phyloP scores from a whole-genome alignment of 2,113 vertebrate species.

The Notothenia coriiceps region DNA sequence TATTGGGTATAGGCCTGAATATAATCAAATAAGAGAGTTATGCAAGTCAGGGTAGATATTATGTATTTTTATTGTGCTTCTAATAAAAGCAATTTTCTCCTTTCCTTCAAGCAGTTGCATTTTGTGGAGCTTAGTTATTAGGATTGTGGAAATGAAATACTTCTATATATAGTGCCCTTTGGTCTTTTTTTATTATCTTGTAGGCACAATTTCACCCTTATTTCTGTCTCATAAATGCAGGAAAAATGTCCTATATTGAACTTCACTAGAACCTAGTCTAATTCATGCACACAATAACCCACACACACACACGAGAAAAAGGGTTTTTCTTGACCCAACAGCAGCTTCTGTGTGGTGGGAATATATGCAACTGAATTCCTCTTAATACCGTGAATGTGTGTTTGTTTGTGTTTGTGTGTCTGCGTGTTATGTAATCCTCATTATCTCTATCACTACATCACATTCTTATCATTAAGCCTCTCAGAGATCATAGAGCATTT shows the following conservation, averaged over 20 bases:
- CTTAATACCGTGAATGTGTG: constrained; percentile 1
- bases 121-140: constrained; percentile 29
- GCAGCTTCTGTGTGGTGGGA: constrained; percentile 15
- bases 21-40: constrained; percentile 7
- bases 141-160: constrained; percentile 5
- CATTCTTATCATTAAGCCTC: constrained; percentile 68
- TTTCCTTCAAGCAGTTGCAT: neutral
- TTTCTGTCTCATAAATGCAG: constrained; percentile 6
- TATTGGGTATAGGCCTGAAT: neutral
- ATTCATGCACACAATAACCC: neutral
- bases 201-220: constrained; percentile 11
- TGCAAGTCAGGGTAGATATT: constrained; percentile 4
- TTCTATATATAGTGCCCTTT: neutral
- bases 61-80: neutral
- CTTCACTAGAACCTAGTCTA: neutral
- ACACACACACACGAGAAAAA: neutral
- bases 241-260: neutral
- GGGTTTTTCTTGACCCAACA: constrained; percentile 13
- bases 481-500: constrained; percentile 58
- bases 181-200: constrained; percentile 25
- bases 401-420: constrained; percentile 5
- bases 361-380: constrained; percentile 36
- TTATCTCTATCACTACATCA: constrained; percentile 71
- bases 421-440: constrained; percentile 67
- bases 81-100: constrained; percentile 10